phyloP scores from a whole-genome alignment of 2,113 vertebrate species.

The Melanerpes aurifrons region DNA sequence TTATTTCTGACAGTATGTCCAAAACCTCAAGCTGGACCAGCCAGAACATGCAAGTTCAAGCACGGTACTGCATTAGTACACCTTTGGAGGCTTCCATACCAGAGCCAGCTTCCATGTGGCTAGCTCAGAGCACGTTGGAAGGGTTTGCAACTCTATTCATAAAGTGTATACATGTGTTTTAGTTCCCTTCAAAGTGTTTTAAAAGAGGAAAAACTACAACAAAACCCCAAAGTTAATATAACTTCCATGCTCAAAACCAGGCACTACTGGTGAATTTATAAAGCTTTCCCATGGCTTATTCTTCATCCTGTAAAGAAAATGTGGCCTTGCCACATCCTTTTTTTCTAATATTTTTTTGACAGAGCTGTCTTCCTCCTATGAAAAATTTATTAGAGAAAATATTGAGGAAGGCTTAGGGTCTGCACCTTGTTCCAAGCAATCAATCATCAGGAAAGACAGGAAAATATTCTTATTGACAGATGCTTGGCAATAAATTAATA shows the following conservation, averaged over 20 bases:
- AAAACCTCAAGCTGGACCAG: too few species aligned
- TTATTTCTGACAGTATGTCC: background rate
- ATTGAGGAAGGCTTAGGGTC: conserved; percentile 16
- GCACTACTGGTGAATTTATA: background rate
- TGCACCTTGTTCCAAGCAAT: conserved; percentile 44
- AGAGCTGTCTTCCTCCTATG: background rate
- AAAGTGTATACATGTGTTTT: background rate
- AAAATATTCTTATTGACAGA: conserved; percentile 30
- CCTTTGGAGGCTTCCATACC: background rate
- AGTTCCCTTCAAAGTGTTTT: background rate
- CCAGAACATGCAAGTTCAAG: background rate
- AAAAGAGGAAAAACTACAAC: background rate
- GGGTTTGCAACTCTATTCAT: background rate
- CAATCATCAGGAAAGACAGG: background rate
- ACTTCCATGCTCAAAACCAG: background rate
- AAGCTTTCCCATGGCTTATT: background rate
- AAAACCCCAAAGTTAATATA: background rate
- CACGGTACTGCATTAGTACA: background rate
- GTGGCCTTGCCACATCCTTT: background rate
- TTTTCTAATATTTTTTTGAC: conserved; percentile 28
- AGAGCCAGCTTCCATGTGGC: background rate
- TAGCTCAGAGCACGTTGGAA: background rate
- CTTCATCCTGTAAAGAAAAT: background rate
- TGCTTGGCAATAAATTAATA: conserved; percentile 7
- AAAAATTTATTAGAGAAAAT: conserved; percentile 47